Percentiles rank a stretch among this genome's conserved stretches.
These are phyloP conservation scores for Amyelois transitella DNA, from an alignment of 1,140 invertebrate genomes.

Conservation along the genomic window DNA sequence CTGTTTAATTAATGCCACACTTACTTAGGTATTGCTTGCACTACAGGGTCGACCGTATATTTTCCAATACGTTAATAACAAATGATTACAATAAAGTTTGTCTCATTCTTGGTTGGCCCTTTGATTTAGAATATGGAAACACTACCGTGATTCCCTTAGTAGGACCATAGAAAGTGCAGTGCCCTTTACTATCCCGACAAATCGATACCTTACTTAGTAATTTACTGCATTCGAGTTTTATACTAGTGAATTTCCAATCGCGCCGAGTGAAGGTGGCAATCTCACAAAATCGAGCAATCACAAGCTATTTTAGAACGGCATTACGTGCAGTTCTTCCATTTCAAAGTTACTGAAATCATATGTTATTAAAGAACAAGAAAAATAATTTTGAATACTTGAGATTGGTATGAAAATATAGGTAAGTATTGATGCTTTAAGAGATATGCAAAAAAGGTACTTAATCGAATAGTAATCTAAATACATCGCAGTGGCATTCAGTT, in stretches of 20 bases:
- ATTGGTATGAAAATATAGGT: too few species aligned
- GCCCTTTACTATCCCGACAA: slow-evolving; percentile 39
- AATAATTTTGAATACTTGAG: too few species aligned
- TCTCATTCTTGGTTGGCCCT: too few species aligned
- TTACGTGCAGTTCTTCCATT: neutral
- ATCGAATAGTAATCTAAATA: too few species aligned
- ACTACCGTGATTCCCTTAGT: neutral
- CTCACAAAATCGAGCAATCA: slow-evolving; percentile 6
- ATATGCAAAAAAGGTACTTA: too few species aligned
- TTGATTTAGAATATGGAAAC: neutral
- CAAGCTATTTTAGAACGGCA: neutral
- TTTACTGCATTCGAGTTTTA: slow-evolving; percentile 31
- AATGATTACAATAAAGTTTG: too few species aligned
- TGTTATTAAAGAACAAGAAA: too few species aligned
- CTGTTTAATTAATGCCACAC: neutral
- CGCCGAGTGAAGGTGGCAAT: slow-evolving; percentile 14
- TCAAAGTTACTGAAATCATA: neutral
- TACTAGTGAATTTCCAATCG: slow-evolving; percentile 24
- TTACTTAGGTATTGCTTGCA: neutral
- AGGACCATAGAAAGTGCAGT: slow-evolving; percentile 22
- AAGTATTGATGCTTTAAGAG: too few species aligned
- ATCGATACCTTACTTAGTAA: slow-evolving; percentile 40
- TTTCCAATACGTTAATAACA: too few species aligned
- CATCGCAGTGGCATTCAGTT: too few species aligned
- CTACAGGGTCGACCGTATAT: neutral